Evolutionary conservation across 2,113 vertebrate genomes (phyloP), one percentile per base, ranked within the genome.

Genomic region (Symphodus melops): DNA sequence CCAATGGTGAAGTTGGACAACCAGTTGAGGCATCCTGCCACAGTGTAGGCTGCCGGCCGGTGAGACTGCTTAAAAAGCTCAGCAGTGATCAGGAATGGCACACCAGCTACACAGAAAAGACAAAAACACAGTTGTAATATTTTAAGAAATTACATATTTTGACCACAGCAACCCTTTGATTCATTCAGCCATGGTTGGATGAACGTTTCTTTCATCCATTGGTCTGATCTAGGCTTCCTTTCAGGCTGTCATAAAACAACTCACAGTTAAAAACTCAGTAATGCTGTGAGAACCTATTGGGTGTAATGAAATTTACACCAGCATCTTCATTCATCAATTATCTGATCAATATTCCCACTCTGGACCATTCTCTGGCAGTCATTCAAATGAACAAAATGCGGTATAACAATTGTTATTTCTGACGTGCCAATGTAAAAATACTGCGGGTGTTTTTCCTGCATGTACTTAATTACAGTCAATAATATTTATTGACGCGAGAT

Each of bases 21-120:
- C 96, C 97, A 98, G 94, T 96, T 97, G 83, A 98, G 95, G n/a
- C 93, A 94, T 0, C 96, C 96, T 0, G 94, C 96, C 1, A 97
- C 85, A 0, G 94, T 95, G 90, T 96, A 97, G 56, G 96, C 97
- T 0, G 96, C 92, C 0, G 96, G 94, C 3, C 96, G 91, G 76
- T 97, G 95, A 0, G 96, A 96, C 90, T 98, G 96, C 10, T 81
- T 96, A 88, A 98, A 98, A 75, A 98, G 94, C 91, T 98, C 97
- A 0, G 95, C 96, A 2, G 95, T 97, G 92, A 97, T 95, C 67
- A 97, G 92, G 90, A 97, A 97, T 0, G 96, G 94, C 5, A 97
- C 89, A 0, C 96, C 96, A 0, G 96, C 97, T 96, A 56, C 0
- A 4, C 8, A 68, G 11, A 66, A n/a, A 4, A 63, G 4, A 65